These are phyloP conservation scores for Mayetiola destructor DNA, from an alignment of 2,888 invertebrate genomes.

Conservation along the genomic window DNA sequence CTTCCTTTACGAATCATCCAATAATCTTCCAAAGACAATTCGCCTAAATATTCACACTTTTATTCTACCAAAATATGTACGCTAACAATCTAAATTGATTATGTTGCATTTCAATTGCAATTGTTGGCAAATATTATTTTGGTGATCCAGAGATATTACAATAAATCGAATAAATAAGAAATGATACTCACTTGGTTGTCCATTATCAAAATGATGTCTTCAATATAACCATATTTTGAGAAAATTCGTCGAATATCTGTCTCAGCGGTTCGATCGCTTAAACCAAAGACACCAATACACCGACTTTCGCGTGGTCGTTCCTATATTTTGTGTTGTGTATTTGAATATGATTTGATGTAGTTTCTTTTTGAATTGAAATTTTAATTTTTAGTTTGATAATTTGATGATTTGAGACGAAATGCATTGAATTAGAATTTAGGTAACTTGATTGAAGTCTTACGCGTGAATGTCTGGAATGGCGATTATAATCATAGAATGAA, in stretches of 20 bases:
- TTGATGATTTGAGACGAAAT: not conserved
- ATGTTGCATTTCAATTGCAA: not conserved
- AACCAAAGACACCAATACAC: slow-evolving; percentile 2
- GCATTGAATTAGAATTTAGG: not conserved
- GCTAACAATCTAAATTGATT: not conserved
- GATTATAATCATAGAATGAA: not conserved
- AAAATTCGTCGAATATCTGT: not conserved
- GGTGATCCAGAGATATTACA: not conserved
- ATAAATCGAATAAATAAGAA: not conserved
- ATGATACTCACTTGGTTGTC: not conserved
- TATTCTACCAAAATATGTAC: not conserved
- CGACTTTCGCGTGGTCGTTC: not conserved
- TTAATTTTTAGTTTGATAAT: not conserved
- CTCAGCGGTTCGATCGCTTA: not conserved
- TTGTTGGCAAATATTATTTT: not conserved
- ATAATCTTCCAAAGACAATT: not conserved
- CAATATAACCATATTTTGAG: not conserved
- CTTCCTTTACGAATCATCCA: slow-evolving; percentile 6
- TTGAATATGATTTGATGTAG: not conserved
- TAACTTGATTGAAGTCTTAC: slow-evolving; percentile 4
- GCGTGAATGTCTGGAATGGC: not conserved
- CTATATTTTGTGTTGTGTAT: not conserved
- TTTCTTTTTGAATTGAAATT: not conserved
- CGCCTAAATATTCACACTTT: slow-evolving; percentile 9
- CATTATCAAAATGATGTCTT: not conserved